A percentile compares a stretch with the other conserved stretches of the same genome.
These are phyloP conservation scores for Scaptomyza flava DNA, from an alignment of 2,888 invertebrate genomes.

Conservation along the genomic window DNA sequence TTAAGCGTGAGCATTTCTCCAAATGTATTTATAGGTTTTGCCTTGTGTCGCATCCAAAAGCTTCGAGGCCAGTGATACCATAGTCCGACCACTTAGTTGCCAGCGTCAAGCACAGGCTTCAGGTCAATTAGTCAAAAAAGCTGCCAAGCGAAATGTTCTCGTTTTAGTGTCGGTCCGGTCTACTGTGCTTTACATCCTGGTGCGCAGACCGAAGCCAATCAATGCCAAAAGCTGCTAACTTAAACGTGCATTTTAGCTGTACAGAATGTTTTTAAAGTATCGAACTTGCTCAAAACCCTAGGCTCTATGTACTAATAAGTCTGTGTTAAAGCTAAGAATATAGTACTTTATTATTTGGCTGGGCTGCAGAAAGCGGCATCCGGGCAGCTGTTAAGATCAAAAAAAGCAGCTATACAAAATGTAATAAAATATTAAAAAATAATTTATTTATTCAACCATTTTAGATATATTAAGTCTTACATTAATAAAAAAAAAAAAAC, in stretches of 20 bases:
- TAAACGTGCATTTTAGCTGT: slow-evolving; percentile 68
- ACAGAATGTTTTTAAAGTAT: slow-evolving; percentile 31
- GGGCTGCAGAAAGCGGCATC: not conserved
- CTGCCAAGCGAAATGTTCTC: slow-evolving; percentile 40
- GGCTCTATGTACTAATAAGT: slow-evolving; percentile 28
- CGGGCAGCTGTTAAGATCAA: too few relatives aligned
- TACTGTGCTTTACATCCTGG: slow-evolving; percentile 39
- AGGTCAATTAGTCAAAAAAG: slow-evolving; percentile 78
- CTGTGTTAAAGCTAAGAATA: slow-evolving; percentile 64
- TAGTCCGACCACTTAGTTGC: slow-evolving; percentile 30
- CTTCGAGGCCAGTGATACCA: slow-evolving; percentile 33
- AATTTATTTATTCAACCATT: too few relatives aligned
- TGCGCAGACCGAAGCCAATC: slow-evolving; percentile 45
- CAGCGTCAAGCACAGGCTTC: slow-evolving; percentile 32
- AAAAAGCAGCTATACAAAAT: too few relatives aligned
- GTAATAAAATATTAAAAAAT: too few relatives aligned
- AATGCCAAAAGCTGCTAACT: slow-evolving; percentile 59
- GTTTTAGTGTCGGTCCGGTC: slow-evolving; percentile 14
- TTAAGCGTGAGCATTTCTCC: slow-evolving; percentile 72
- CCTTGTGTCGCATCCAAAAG: slow-evolving; percentile 54
- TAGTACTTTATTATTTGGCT: slow-evolving; percentile 27
- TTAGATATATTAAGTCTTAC: too few relatives aligned
- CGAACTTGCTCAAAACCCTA: not conserved
- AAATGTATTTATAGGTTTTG: slow-evolving; percentile 73
- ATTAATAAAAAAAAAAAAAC: too few relatives aligned